Base-by-base conservation (phyloP, 2,113 vertebrate genomes). In the Xiphophorus couchianus region DNA sequence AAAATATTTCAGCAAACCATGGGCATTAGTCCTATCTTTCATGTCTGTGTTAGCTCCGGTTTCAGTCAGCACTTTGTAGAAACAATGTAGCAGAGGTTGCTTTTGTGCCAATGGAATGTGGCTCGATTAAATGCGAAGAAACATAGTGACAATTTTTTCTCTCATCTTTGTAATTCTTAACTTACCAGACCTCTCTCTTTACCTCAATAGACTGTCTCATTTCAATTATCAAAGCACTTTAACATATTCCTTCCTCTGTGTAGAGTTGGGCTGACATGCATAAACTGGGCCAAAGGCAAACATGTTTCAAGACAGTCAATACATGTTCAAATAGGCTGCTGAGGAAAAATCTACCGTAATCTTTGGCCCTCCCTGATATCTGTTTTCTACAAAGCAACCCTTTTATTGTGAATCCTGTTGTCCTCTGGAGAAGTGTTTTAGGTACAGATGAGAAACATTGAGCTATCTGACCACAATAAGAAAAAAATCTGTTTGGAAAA, bases 181-280 rank as follows among this genome's bases (percentile, higher is more conserved):
- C 22, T 79, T 72, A 69, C 39, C 68, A 35, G 15, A 60, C 25
- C 15, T 76, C 69, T 76, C 72, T 58, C 22, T 82, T 78, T 70
- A 70, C 72, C 68, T 35, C 62, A 69, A 89, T 78, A 67, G 58
- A 48, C 66, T 30, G 58, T 35, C 80, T 80, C 73, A 25, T 74
- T 69, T 78, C 28, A 86, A 63, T 0, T 13, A 80, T 81, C 69
- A 60, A 70, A 54, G 51, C 35, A 39, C 33, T 84, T 79, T 48
- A 64, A 39, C 69, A 28, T 84, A 64, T 64, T 22, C 74, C 39
- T 9, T 70, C 66, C 73, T 67, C 15, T 37, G 6, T 74, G 62
- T 15, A 1, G 77, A 88, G 89, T 80, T 10, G 60, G 67, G 74
- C 67, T 85, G 87, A 91, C 85, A 86, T 66, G 73, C 85, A 63